Conservation (phyloP, 2,113 vertebrate species). For the Corapipo altera region DNA sequence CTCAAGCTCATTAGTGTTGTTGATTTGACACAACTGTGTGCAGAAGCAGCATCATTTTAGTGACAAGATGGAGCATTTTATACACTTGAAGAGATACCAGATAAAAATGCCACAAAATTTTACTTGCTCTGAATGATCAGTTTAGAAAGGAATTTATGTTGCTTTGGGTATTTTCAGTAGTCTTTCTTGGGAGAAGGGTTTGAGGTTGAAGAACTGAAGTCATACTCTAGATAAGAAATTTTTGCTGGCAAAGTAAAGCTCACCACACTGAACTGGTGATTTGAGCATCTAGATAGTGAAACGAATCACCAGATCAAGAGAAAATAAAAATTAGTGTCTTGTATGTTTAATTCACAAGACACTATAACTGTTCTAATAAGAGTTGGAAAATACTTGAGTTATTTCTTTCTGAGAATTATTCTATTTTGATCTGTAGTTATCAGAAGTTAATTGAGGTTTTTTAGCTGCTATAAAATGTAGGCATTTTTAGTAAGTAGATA, state of each 20-base stretch:
- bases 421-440: background rate
- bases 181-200: background rate
- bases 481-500: background rate
- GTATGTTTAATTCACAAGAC: background rate
- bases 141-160: background rate
- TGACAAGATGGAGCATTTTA: background rate
- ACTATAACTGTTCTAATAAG: background rate
- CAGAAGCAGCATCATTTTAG: background rate
- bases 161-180: background rate
- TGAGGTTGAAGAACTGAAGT: background rate
- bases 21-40: background rate
- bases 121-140: background rate
- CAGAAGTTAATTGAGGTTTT: background rate
- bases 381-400: background rate
- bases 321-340: background rate
- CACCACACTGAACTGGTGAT: background rate
- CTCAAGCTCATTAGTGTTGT: background rate
- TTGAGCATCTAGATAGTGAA: background rate
- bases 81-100: background rate
- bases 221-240: background rate
- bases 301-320: background rate
- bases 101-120: background rate
- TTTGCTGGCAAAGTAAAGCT: background rate
- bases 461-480: background rate
- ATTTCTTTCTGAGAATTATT: background rate